Conservation (phyloP, 2,797 vertebrate genomes). For the Acrossocheilus fasciatus region DNA sequence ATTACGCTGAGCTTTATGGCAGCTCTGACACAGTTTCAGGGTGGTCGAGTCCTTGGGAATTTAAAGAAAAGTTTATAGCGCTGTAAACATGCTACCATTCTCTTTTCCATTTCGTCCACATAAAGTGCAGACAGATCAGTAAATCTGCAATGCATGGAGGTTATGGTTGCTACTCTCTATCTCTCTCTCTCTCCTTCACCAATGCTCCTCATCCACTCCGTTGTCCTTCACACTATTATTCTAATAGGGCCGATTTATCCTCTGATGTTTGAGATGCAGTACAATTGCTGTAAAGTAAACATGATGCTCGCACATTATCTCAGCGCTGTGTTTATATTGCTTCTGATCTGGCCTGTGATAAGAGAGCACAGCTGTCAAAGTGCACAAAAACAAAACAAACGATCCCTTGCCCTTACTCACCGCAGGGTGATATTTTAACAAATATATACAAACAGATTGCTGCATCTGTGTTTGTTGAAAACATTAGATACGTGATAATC, state of each 20-base stretch:
- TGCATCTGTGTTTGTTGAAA: slow-evolving; percentile 14
- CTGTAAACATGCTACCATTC: slow-evolving; percentile 83
- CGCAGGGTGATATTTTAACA: slow-evolving; percentile 27
- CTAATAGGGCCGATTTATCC: slow-evolving; percentile 46
- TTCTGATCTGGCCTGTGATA: slow-evolving; percentile 28
- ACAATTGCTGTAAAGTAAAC: slow-evolving; percentile 44
- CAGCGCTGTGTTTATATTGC: slow-evolving; percentile 36
- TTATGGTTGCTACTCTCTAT: slow-evolving; percentile 48
- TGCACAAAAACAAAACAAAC: slow-evolving; percentile 30
- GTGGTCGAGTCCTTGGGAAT: slow-evolving; percentile 81
- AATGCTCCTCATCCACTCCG: slow-evolving; percentile 12
- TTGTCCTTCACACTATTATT: slow-evolving; percentile 53
- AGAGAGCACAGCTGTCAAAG: slow-evolving; percentile 23
- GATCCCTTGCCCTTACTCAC: slow-evolving; percentile 21
- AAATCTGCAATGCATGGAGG: slow-evolving; percentile 74
- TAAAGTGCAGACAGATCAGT: slow-evolving; percentile 81
- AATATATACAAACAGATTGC: slow-evolving; percentile 26
- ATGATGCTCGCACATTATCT: slow-evolving; percentile 47
- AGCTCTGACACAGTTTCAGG: slow-evolving; percentile 72
- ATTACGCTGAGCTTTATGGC: slow-evolving; percentile 75
- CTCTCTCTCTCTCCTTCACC: slow-evolving; percentile 56
- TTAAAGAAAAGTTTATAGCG: slow-evolving; percentile 83
- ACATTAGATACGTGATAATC: not conserved
- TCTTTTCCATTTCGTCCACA: slow-evolving; percentile 83
- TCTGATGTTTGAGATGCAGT: slow-evolving; percentile 44